Percentiles rank a stretch among this genome's conserved stretches.
These are phyloP conservation scores for Stenolophus ochropezus DNA, from an alignment of 2,888 invertebrate genomes.

Conservation along the genomic window DNA sequence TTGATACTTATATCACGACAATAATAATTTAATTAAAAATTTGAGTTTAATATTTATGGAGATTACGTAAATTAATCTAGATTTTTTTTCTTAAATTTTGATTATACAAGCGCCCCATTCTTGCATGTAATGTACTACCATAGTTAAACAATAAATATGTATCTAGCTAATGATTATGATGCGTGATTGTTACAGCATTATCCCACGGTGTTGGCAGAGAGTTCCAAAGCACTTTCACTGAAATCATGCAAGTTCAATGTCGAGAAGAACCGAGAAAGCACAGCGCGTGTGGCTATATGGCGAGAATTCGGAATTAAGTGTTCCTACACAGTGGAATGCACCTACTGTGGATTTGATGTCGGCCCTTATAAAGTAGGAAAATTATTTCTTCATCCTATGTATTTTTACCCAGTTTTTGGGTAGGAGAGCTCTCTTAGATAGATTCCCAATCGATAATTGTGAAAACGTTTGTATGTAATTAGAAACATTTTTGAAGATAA, in stretches of 20 bases:
- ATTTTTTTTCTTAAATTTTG: too few species aligned
- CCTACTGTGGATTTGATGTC: conserved; percentile 89
- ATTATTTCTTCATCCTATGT: not conserved
- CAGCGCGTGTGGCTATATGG: conserved; percentile 91
- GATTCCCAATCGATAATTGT: not conserved
- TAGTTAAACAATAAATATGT: not conserved
- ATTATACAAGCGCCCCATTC: too few species aligned
- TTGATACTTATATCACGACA: too few species aligned
- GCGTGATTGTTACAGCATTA: conserved; percentile 43
- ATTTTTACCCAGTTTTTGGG: not conserved
- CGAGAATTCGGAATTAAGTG: conserved; percentile 85
- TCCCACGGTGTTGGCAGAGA: conserved; percentile 82
- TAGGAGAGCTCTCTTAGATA: not conserved
- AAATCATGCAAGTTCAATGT: conserved; percentile 86
- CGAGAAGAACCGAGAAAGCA: conserved; percentile 86
- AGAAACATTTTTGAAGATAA: not conserved
- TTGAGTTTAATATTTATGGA: too few species aligned
- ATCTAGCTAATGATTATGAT: conserved; percentile 1
- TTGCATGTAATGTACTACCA: not conserved
- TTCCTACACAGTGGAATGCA: conserved; percentile 90
- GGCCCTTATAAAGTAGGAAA: conserved; percentile 80
- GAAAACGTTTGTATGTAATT: not conserved
- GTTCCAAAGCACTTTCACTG: conserved; percentile 82
- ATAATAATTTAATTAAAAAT: too few species aligned
- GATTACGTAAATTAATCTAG: too few species aligned